Percentiles rank a stretch among this genome's conserved stretches.
phyloP scores from a whole-genome alignment of 2,113 vertebrate species.

The Archocentrus centrarchus region DNA sequence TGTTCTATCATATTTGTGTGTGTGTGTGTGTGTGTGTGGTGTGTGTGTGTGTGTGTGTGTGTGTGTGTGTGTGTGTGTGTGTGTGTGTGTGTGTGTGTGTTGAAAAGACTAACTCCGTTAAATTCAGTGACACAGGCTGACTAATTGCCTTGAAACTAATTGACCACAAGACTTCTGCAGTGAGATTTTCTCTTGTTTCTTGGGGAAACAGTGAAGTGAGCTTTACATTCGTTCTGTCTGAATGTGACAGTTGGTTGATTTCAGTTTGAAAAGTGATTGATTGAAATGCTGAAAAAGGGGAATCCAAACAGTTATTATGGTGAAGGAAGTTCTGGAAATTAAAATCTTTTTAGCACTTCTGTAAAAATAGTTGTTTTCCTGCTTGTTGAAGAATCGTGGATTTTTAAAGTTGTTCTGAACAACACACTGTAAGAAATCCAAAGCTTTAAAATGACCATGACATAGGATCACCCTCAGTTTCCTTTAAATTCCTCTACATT shows the following conservation, averaged over 20 bases:
- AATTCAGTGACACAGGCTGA: slow-evolving; percentile 4
- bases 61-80: not conserved
- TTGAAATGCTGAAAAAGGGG: not conserved
- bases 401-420: not conserved
- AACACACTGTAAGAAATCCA: not conserved
- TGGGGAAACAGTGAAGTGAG: not conserved
- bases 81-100: not conserved
- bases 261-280: not conserved
- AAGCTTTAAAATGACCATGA: not conserved
- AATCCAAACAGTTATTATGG: not conserved
- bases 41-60: not conserved
- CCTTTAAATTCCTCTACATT: not conserved
- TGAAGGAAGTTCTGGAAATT: not conserved
- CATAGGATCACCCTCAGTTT: too few species aligned
- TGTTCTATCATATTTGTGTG: not conserved
- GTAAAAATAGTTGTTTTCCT: too few species aligned
- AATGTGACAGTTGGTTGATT: not conserved
- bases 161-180: not conserved
- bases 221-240: not conserved
- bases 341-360: too few species aligned
- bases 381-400: too few species aligned
- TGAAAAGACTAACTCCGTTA: not conserved
- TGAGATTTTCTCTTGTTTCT: not conserved
- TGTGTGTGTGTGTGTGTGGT: not conserved
- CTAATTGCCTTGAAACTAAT: slow-evolving; percentile 35